Base-by-base conservation (phyloP, 2,797 vertebrate genomes). In the Hippoglossus hippoglossus region DNA sequence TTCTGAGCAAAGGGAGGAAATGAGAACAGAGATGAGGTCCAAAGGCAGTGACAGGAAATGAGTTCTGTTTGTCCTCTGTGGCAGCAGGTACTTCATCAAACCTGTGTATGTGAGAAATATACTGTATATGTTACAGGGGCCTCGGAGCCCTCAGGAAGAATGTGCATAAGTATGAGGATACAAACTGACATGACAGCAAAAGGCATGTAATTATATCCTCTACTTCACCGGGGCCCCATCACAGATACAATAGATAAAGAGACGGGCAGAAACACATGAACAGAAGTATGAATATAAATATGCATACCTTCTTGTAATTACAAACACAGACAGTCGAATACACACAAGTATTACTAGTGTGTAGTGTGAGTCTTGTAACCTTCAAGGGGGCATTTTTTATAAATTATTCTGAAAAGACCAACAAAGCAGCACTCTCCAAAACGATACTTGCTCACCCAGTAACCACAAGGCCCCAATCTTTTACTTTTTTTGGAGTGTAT, bases 41-140 rank as follows among this genome's bases (percentile, higher is more conserved):
- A 89, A 92, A 87, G 81, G 87, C 87, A 80, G 85, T 85, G 87
- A 91, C 92, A 94, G 93, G 92, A 94, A 94, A 94, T 94, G 85
- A 93, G 92, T 93, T 92, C 83, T 92, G 89, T 90, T 94, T 92
- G 86, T 93, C 90, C 87, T 89, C 86, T 64, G 86, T 88, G 90
- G 89, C 87, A 91, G 88, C 80, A 81, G 80, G 90, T 90, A 93
- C 89, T 92, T 92, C 87, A 93, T 93, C 91, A 89, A 88, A 86
- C 82, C 85, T 72, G 76, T 82, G 80, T 80, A 79, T 90, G 70
- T 72, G 66, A 86, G 77, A 83, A 75, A 87, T 81, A 86, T 62
- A 80, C 67, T 85, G 75, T 84, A 78, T 77, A 87, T 75, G 87
- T 86, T 85, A 78, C 79, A 68, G 72, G 75, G 75, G 76, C 80